Percentiles rank a stretch among this genome's conserved stretches.
Conservation (phyloP, 2,113 vertebrate genomes). For the Puffinus mauretanicus region DNA sequence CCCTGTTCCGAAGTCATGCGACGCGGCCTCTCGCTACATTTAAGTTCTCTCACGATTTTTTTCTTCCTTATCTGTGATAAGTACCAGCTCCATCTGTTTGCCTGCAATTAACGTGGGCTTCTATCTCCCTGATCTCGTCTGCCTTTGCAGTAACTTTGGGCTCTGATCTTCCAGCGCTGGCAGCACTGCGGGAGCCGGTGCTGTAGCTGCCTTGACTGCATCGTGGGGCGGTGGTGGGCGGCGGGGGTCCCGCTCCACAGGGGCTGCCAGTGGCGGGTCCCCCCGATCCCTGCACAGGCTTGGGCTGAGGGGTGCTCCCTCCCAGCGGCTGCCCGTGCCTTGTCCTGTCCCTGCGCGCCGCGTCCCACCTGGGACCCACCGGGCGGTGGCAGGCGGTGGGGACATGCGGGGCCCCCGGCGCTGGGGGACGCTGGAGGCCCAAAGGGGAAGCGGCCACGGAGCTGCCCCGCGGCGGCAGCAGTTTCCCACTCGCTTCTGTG, state of each 20-base stretch:
- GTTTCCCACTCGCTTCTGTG: not conserved
- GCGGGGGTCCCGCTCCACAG: fast-evolving
- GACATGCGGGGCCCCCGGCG: fast-evolving
- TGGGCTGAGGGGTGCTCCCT: not conserved
- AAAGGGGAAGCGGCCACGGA: not conserved
- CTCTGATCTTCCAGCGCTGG: fast-evolving
- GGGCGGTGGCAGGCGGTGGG: not conserved
- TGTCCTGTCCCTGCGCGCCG: fast-evolving
- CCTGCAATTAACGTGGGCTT: not conserved
- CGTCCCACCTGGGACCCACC: no score
- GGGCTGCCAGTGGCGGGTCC: no score
- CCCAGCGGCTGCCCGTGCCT: not conserved
- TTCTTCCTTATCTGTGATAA: not conserved
- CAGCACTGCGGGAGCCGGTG: fast-evolving
- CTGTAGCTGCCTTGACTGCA: fast-evolving
- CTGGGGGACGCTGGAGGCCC: not conserved
- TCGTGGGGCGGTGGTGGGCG: fast-evolving
- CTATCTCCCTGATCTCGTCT: not conserved
- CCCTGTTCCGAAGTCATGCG: not conserved
- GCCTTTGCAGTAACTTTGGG: not conserved
- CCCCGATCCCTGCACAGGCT: no score
- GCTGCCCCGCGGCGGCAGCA: not conserved
- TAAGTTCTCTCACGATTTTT: not conserved
- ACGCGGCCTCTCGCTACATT: not conserved
- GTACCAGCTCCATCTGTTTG: not conserved